Evolutionary conservation across 2,113 vertebrate species (phyloP).

Genomic region (Chionis minor): DNA sequence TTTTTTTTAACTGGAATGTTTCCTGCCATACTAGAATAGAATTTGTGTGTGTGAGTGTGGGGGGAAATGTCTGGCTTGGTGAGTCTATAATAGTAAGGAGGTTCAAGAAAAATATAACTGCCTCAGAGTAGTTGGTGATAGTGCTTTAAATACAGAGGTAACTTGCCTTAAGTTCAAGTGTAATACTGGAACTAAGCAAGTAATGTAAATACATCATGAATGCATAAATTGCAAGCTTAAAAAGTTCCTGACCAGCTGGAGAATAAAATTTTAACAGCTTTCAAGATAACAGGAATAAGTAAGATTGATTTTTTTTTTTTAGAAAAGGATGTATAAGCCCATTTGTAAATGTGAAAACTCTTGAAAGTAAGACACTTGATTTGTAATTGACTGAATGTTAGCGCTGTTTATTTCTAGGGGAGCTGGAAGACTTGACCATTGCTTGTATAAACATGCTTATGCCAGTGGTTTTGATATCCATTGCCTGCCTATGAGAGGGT

Average conservation of each 20-base stretch:
- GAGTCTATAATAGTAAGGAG: not conserved
- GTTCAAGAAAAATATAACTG: not conserved
- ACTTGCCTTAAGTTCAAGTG: not conserved
- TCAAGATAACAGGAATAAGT: not conserved
- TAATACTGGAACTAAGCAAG: not conserved
- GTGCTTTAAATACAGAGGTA: not conserved
- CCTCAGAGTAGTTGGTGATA: not conserved
- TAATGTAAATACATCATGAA: not conserved
- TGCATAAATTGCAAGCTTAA: not conserved
- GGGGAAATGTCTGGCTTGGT: not conserved
- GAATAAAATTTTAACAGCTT: not conserved
- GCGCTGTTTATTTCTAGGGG: not conserved
- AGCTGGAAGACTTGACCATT: not conserved
- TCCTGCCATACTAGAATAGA: not conserved
- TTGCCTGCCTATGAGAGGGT: not conserved
- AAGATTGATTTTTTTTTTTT: not conserved
- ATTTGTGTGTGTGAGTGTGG: not conserved
- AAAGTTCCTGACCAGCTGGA: not conserved
- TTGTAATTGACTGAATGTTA: not conserved
- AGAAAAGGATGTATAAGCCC: not conserved
- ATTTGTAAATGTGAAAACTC: not conserved
- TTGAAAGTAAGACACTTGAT: not conserved
- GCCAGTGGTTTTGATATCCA: not conserved
- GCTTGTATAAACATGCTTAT: not conserved
- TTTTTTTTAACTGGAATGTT: not conserved